Base-by-base conservation (phyloP, 2,888 invertebrate species). In the Octonoba sinensis region DNA sequence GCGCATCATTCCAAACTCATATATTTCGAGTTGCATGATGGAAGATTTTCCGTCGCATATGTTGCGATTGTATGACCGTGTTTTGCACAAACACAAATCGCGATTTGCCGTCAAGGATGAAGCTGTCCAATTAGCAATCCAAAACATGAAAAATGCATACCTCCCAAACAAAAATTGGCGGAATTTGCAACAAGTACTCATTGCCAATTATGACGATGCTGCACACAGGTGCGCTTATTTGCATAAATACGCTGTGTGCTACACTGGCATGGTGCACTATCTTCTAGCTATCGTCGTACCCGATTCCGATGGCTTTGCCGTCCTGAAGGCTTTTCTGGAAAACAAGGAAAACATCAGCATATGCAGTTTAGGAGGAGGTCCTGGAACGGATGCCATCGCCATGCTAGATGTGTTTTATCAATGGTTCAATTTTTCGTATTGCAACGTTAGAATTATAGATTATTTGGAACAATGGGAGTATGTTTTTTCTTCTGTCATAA, bases 311-410 rank as follows among this genome's bases (percentile, higher is more conserved):
- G n/a, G n/a, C n/a, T n/a, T n/a, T n/a, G n/a, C n/a, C n/a, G 27
- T 27, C 27, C n/a, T 69, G 15, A 24, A n/a, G 18, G 13, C 44
- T 13, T 24, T n/a, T 24, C 12, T 75, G 20, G 15, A 47, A 4
- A 36, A 18, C 6, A 76, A 76, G 47, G 36, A 36, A 12, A 22
- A 20, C 20, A 44, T 76, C 13, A 69, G 24, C 3, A 3, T 76
- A 49, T 76, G 76, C 54, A 69, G 76, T 56, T 22, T 76, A n/a
- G 76, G 76, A 0, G 69, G 76, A 51, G 76, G 76, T 6, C 76
- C 76, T 3, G 76, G 76, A 16, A 46, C 51, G 1, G 76, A 76
- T 59, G 44, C 62, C 3, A 27, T 76, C 0, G 59, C 36, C 3
- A 49, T 60, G 12, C 51, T 76, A 46, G 27, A 20, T 3, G 69